A percentile compares a stretch with the other conserved stretches of the same genome.
These are phyloP conservation scores for Leuctra nigra DNA, from an alignment of 2,888 invertebrate genomes.

Conservation along the genomic window DNA sequence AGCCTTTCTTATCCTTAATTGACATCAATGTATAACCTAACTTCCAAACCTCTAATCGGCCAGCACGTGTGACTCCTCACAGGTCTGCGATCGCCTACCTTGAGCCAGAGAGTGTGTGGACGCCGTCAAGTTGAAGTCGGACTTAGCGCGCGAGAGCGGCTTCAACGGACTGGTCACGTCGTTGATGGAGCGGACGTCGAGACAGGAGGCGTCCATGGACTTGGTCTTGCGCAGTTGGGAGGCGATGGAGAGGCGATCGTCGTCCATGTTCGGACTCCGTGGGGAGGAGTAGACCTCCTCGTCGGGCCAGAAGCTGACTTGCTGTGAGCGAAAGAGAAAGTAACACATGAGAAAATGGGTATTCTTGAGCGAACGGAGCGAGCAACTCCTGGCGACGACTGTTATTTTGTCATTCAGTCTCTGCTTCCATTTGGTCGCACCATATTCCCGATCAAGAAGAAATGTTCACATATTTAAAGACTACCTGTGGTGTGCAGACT, in stretches of 20 bases:
- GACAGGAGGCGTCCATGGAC: constrained; percentile 82
- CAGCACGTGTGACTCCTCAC: too few relatives aligned
- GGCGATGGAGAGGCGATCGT: constrained; percentile 65
- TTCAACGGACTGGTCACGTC: constrained; percentile 41
- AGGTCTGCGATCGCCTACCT: too few relatives aligned
- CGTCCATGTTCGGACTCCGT: constrained; percentile 43
- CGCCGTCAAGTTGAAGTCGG: constrained; percentile 77
- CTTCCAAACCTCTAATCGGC: too few relatives aligned
- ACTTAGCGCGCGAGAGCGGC: constrained; percentile 72
- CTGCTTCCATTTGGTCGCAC: too few relatives aligned
- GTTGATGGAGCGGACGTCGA: constrained; percentile 58
- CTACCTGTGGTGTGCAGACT: too few relatives aligned
- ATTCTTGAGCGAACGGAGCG: too few relatives aligned
- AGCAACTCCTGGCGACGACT: too few relatives aligned
- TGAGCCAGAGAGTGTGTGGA: constrained; percentile 62
- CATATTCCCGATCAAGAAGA: too few relatives aligned
- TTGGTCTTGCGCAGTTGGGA: constrained; percentile 79
- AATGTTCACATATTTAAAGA: too few relatives aligned
- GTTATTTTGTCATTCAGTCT: too few relatives aligned
- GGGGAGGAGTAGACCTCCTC: constrained; percentile 66
- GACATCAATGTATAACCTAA: too few relatives aligned
- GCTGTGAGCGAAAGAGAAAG: constrained; percentile 42
- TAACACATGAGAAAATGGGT: background rate
- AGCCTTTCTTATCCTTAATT: too few relatives aligned
- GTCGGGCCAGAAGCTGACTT: constrained; percentile 74